Evolutionary conservation across 2,888 invertebrate genomes (phyloP), one percentile per base, ranked within the genome.

Genomic region (Trachelus tabidus): DNA sequence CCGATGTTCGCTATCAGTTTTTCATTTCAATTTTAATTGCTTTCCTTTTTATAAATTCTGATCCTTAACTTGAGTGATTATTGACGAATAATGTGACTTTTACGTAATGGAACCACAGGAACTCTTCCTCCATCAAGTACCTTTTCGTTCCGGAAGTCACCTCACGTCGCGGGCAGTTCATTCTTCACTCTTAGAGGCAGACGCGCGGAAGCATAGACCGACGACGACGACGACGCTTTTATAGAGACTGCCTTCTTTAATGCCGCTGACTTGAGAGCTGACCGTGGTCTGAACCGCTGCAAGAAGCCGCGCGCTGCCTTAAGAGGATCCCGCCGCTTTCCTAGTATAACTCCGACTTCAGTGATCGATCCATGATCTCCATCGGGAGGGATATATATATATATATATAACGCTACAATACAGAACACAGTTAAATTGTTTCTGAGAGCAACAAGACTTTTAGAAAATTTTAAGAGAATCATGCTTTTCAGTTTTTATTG

Each of bases 101-200:
- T 40, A 40, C 40, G 40, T 23, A 40, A 40, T 40, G 40, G 40
- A 40, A 40, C 15, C 23, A 40, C 23, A 23, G 40, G 23, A 23
- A 40, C 40, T 23, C 23, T 23, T 40, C 40, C 40, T 40, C 40
- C 6, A 40, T 40, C 40, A 40, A 15, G 23, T 40, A 40, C 40
- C 23, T 40, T 40, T 40, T 31, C 83, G 80, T 75, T 81, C 77
- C 85, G 83, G 82, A 86, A 87, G 85, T 87, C 86, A 78, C 73
- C 75, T 86, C 86, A 87, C 86, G 86, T 87, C 81, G 80, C 83
- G 81, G 79, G 81, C 79, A 86, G 86, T 87, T 86, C 86, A 87
- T 87, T 86, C 85, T 86, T 86, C 84, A 83, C 84, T 84, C 79
- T 85, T 83, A 85, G 85, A 79, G 80, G 77, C 68, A 77, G 56